These are phyloP conservation scores for Circaetus cinerascens DNA, from an alignment of 2,113 vertebrate genomes.

Conservation along the genomic window DNA sequence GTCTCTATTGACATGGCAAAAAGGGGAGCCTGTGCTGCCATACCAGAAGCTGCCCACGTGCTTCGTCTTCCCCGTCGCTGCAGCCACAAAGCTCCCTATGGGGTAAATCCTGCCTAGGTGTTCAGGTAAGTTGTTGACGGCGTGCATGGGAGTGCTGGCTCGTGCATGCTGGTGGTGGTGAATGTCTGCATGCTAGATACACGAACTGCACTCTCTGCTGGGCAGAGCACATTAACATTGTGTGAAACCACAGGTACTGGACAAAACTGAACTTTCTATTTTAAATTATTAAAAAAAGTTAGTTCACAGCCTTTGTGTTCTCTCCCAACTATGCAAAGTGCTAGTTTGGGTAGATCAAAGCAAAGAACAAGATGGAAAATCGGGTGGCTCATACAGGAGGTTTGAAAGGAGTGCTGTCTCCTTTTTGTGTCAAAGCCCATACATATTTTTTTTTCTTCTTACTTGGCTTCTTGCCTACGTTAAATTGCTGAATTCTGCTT, in stretches of 20 bases:
- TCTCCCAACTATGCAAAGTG: not conserved
- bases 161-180: constrained; percentile 13
- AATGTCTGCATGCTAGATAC: not conserved
- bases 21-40: not conserved
- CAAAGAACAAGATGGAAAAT: not conserved
- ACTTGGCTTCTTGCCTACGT: not conserved
- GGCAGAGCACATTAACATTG: not conserved
- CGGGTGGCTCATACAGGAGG: not conserved
- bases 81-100: not conserved
- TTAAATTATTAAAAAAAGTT: not conserved
- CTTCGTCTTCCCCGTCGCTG: not conserved
- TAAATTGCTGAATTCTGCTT: constrained; percentile 45
- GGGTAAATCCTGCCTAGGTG: not conserved
- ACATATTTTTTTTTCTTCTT: not conserved
- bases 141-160: not conserved
- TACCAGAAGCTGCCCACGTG: not conserved
- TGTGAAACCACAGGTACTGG: not conserved
- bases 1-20: not conserved
- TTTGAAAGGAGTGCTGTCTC: not conserved
- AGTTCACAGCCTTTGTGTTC: not conserved
- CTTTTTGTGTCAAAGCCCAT: not conserved
- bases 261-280: not conserved
- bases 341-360: not conserved
- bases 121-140: constrained; percentile 30
- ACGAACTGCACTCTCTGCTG: not conserved